These are phyloP conservation scores for Epinephelus lanceolatus DNA, from an alignment of 2,113 vertebrate genomes.

Conservation along the genomic window DNA sequence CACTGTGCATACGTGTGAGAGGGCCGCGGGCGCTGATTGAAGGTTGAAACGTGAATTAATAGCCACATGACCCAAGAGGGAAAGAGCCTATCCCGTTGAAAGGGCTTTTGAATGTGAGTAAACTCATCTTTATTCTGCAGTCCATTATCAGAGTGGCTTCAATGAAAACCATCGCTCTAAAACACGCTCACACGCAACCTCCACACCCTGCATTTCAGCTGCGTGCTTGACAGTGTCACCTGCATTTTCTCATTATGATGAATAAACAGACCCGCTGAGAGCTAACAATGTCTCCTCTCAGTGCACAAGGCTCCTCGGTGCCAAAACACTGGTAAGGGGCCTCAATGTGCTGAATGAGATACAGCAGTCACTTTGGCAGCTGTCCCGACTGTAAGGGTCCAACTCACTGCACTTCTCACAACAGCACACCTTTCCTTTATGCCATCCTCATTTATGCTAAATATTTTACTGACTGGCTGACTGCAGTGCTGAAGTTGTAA, in stretches of 20 bases:
- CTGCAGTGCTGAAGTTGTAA: conserved; percentile 19
- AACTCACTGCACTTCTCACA: not conserved
- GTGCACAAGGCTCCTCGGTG: conserved; percentile 40
- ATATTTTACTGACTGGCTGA: conserved; percentile 57
- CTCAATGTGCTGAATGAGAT: conserved; percentile 59
- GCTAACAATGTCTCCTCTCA: conserved; percentile 42
- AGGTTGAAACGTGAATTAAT: conserved; percentile 37
- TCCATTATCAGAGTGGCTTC: conserved; percentile 46
- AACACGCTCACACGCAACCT: conserved; percentile 7
- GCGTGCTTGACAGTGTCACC: conserved; percentile 33
- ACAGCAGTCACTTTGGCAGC: conserved; percentile 50
- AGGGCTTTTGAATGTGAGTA: conserved; percentile 43
- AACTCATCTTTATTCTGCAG: conserved; percentile 59
- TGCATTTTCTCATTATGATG: conserved; percentile 57
- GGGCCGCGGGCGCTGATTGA: conserved; percentile 14
- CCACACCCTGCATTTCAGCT: conserved; percentile 21
- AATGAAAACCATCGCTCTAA: conserved; percentile 26
- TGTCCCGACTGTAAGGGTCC: conserved; percentile 20
- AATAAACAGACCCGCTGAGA: conserved; percentile 60
- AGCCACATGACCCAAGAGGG: not conserved
- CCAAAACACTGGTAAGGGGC: conserved; percentile 41
- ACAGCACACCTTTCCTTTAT: conserved; percentile 20
- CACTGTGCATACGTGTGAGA: not conserved
- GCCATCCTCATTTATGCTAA: conserved; percentile 39
- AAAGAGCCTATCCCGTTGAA: conserved; percentile 5